Conservation (phyloP, 30 jellyfish, hydroid and myxozoan genomes). For the Catostylus mosaicus region DNA sequence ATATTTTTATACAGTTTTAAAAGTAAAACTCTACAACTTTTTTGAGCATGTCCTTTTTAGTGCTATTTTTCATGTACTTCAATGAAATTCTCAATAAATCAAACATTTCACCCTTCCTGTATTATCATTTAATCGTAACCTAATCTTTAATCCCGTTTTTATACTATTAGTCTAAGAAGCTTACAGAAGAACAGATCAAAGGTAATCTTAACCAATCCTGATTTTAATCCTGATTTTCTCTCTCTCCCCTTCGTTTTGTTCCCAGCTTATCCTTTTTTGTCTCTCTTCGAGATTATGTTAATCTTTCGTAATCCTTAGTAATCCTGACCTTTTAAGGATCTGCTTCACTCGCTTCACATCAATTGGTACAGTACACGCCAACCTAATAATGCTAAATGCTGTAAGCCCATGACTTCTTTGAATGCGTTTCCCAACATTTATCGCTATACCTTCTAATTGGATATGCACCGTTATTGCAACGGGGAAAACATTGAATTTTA, state of each 20-base stretch:
- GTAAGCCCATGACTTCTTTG: too few relatives aligned
- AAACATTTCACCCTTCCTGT: neutral
- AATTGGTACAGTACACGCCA: too few relatives aligned
- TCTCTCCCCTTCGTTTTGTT: neutral
- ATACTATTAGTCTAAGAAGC: constrained; percentile 41
- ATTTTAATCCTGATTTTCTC: neutral
- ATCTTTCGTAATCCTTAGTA: neutral
- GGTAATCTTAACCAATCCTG: constrained; percentile 16
- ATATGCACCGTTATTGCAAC: too few relatives aligned
- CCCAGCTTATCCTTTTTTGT: neutral
- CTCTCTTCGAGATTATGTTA: neutral
- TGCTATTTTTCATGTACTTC: neutral
- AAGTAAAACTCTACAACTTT: too few relatives aligned
- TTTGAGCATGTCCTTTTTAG: too few relatives aligned
- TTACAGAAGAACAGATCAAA: constrained; percentile 69
- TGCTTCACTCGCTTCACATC: too few relatives aligned
- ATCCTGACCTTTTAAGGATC: neutral
- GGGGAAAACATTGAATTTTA: too few relatives aligned
- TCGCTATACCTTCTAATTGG: too few relatives aligned
- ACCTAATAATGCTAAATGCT: too few relatives aligned
- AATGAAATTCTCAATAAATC: neutral
- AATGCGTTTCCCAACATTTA: too few relatives aligned
- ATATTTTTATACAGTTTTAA: too few relatives aligned
- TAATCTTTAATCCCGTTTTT: neutral
- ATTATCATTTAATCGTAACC: neutral